These are phyloP conservation scores for Platyrinchus mystaceus DNA, from an alignment of 2,797 vertebrate species.

Conservation along the genomic window DNA sequence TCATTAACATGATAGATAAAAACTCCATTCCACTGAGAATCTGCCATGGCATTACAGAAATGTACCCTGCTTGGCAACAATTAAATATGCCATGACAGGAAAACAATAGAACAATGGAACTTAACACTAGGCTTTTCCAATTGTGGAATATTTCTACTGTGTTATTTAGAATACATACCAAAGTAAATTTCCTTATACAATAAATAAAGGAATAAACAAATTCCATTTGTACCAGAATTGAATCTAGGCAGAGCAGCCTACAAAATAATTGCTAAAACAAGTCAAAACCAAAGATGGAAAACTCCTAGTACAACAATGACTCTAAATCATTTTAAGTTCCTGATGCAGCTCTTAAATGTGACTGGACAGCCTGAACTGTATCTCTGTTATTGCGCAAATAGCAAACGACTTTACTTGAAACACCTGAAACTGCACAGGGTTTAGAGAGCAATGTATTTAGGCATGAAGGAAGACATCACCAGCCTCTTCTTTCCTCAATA, in stretches of 20 bases:
- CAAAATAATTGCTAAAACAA: neutral
- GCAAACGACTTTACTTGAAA: neutral
- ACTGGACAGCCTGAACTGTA: neutral
- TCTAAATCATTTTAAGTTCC: neutral
- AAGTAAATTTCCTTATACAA: neutral
- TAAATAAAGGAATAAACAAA: neutral
- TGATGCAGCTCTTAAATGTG: neutral
- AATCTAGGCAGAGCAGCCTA: neutral
- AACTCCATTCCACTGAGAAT: constrained; percentile 15
- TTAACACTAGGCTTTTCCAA: neutral
- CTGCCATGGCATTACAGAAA: neutral
- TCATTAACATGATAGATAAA: constrained; percentile 60
- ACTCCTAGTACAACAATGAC: neutral
- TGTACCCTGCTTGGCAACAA: neutral
- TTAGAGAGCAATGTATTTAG: neutral
- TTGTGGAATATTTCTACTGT: neutral
- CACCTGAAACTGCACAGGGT: neutral
- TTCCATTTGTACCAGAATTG: neutral
- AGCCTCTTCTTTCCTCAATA: neutral
- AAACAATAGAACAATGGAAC: constrained; percentile 15
- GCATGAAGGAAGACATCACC: neutral
- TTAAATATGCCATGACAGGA: neutral
- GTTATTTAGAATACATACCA: neutral
- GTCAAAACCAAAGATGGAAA: neutral
- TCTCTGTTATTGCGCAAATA: neutral